Evolutionary conservation across 2,797 vertebrate species (phyloP).

Genomic region (Heliangelus exortis): DNA sequence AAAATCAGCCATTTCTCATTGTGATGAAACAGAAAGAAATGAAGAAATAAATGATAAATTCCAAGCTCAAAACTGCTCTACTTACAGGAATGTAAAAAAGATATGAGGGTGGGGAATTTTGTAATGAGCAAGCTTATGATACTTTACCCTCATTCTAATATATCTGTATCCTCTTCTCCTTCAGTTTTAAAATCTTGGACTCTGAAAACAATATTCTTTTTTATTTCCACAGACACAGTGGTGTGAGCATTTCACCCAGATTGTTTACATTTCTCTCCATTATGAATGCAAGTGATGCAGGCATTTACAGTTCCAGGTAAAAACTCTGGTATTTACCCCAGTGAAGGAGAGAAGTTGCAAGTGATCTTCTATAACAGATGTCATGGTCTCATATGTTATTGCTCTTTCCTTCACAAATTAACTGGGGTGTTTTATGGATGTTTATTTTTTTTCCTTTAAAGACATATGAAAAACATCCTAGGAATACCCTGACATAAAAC

Average conservation of each 20-base stretch:
- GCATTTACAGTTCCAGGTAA: neutral
- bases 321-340: neutral
- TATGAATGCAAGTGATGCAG: neutral
- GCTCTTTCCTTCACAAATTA: neutral
- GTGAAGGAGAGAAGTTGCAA: neutral
- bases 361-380: neutral
- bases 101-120: neutral
- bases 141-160: neutral
- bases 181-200: neutral
- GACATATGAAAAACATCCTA: neutral
- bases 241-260: neutral
- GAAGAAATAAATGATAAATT: slow-evolving; percentile 17
- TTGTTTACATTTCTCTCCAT: neutral
- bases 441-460: neutral
- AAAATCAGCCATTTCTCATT: slow-evolving; percentile 36
- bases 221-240: neutral
- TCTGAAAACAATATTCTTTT: neutral
- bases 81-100: neutral
- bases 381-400: neutral
- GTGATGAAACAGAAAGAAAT: neutral
- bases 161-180: neutral
- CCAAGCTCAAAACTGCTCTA: neutral
- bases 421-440: too few species aligned
- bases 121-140: neutral
- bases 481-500: neutral